Evolutionary conservation across 2,797 vertebrate species (phyloP), one percentile per base, ranked within the genome.

Genomic region (Apogon talboti): DNA sequence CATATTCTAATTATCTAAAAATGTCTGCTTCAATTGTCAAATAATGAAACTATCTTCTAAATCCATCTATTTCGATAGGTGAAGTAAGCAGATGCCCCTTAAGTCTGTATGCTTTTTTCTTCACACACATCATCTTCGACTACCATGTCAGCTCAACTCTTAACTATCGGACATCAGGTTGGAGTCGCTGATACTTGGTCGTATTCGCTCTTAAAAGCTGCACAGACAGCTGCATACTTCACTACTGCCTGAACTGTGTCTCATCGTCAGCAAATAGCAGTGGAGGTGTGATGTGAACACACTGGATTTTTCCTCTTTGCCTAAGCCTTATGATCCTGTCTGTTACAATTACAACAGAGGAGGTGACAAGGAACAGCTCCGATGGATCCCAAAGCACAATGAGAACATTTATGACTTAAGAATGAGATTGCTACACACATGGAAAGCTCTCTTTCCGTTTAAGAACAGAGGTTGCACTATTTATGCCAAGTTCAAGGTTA

Each of bases 281-380:
- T 6, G 11, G 1, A 42, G 42, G 21, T 24, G 14, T 15, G 44
- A 37, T 24, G 24, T 61, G 16, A 47, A 18, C 10, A 45, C 52
- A 71, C 38, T 51, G n/a, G 18, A 61, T 16, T 12, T 4, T 19
- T 11, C 55, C 53, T 66, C 40, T 6, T 54, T 70, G 49, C 47
- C 51, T 46, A 43, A 5, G 24, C 13, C 30, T 54, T 41, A 9
- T 11, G 35, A 56, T 15, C 28, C 2, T 35, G 50, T 61, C 52
- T 5, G 4, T 33, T 3, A 50, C 21, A 14, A 54, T 70, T 19
- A 4, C 1, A 45, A 60, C 8, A 44, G 8, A 60, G 43, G 3
- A 38, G 12, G 41, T 58, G 40, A 51, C 1, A 14, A 60, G 16
- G 16, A 41, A 18, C 24, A 53, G 35, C 19, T 13, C 11, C 7